A percentile compares a stretch with the other conserved stretches of the same genome.
These are phyloP conservation scores for Pygoscelis adeliae DNA, from an alignment of 2,113 vertebrate genomes.

Conservation along the genomic window DNA sequence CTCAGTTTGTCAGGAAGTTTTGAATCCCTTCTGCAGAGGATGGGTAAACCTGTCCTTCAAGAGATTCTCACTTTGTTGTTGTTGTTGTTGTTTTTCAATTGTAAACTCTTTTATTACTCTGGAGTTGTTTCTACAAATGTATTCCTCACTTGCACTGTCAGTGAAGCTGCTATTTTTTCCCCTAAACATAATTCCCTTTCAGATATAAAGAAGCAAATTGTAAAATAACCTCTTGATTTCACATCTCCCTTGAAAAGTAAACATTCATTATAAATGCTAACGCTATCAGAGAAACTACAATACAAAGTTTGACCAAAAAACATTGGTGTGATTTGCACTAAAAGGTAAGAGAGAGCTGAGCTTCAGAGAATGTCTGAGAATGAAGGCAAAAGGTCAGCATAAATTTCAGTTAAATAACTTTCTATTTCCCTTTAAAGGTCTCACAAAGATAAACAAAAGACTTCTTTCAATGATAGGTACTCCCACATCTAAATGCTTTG, in stretches of 20 bases:
- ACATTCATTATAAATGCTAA: not conserved
- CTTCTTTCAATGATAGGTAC: not conserved
- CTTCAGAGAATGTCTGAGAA: not conserved
- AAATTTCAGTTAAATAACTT: slow-evolving; percentile 8
- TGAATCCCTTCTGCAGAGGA: not conserved
- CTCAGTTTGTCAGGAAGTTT: not conserved
- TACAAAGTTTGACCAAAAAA: not conserved
- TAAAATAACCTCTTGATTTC: not conserved
- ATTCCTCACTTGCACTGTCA: not conserved
- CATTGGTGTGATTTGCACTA: not conserved
- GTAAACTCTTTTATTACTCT: not conserved
- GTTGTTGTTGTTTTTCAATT: not conserved
- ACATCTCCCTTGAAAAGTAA: not conserved
- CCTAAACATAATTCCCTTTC: not conserved
- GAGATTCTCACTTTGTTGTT: not conserved
- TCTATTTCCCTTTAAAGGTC: not conserved
- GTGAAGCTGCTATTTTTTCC: not conserved
- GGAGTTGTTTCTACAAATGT: not conserved
- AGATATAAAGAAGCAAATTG: not conserved
- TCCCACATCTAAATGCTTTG: not conserved
- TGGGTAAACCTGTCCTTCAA: not conserved
- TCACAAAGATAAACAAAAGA: not conserved
- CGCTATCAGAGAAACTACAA: not conserved
- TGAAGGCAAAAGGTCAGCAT: not conserved
- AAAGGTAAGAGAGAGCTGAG: not conserved